These are phyloP conservation scores for Siphlonurus alternatus DNA, from an alignment of 2,888 invertebrate genomes.

Conservation along the genomic window DNA sequence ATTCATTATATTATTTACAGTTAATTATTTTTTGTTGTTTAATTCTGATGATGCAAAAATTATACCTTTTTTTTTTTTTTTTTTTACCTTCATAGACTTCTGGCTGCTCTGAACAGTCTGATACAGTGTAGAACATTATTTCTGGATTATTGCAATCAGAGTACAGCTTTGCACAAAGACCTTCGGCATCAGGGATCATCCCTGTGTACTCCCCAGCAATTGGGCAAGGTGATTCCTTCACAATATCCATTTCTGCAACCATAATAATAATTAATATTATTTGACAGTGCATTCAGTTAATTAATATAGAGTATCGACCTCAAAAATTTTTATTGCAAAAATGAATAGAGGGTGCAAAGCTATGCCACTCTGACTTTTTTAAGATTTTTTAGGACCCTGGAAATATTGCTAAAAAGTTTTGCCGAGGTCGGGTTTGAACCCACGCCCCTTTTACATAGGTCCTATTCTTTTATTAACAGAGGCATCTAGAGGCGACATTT, in stretches of 20 bases:
- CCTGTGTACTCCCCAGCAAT: constrained; percentile 47
- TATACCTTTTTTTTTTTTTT: background rate
- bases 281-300: background rate
- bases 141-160: constrained; percentile 46
- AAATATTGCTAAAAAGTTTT: too few species aligned
- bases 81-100: constrained; percentile 40
- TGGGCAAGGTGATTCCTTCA: constrained; percentile 38
- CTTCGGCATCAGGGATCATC: constrained; percentile 38
- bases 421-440: too few species aligned
- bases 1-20: background rate
- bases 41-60: too few species aligned
- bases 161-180: constrained; percentile 43
- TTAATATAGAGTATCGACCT: too few species aligned
- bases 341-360: too few species aligned
- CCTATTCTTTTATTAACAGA: too few species aligned
- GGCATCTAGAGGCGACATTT: too few species aligned
- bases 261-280: background rate
- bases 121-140: constrained; percentile 47
- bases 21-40: background rate
- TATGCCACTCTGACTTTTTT: too few species aligned
- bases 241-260: constrained; percentile 25
- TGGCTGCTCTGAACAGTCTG: constrained; percentile 34
- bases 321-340: too few species aligned
- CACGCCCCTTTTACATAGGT: too few species aligned
- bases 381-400: too few species aligned